Base-by-base conservation (phyloP, 2,888 invertebrate genomes). In the Drosophila borealis region DNA sequence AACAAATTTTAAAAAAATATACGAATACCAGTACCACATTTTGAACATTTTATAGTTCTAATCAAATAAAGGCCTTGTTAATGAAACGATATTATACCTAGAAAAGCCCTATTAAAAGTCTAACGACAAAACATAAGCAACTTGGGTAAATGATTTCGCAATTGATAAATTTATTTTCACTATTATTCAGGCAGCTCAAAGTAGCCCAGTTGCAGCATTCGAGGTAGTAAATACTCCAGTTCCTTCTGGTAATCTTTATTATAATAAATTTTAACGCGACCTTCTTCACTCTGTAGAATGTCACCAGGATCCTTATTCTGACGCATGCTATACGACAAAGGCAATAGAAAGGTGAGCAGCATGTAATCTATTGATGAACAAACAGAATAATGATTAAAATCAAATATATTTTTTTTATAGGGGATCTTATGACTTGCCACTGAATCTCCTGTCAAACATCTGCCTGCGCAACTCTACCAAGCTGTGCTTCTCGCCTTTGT, bases 161-260 rank as follows among this genome's bases (percentile, higher is more conserved):
- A 17, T 53, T 21, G 5, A 21, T 29, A 14, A 42, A 17, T 19
- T 37, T 33, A 14, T 4, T 39, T 9, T 3, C 1, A 11, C n/a
- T 59, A 17, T 33, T 44, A 17, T 39, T 63, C 1, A 2, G 55
- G 63, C 13, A 59, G 44, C 4, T 88, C 80, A 33, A 89, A 81
- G 50, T 83, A 89, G 1, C 89, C 88, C 11, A 59, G 25, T 21
- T 75, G 66, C 29, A 86, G 49, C 44, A 81, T 79, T 41, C 67
- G 70, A 13, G 78, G 78, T 21, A 89, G 41, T 9, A 77, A 14
- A 13, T n/a, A 39, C 19, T 60, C 59, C 10, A 67, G 44, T 21
- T 78, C 83, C 1, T 49, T 34, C 4, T 34, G 39, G 34, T 60
- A 75, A 0, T 59, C 80, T 2, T 37, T 14, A 1, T 66, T 34